Conservation (phyloP, 2,113 vertebrate species). For the Nibea coibor region DNA sequence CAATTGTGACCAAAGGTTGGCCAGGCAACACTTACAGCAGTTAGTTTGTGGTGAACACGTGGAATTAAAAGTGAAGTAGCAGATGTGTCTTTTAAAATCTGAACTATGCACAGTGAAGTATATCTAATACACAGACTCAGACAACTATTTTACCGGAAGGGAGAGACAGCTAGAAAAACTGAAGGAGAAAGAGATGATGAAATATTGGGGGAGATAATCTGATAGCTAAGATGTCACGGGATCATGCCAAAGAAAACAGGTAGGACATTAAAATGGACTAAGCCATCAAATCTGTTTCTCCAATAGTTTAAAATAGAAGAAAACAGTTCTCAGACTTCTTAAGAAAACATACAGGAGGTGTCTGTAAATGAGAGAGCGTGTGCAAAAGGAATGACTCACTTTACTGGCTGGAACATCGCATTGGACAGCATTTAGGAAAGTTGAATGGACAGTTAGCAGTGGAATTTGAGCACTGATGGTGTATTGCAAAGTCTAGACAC, state of each 20-base stretch:
- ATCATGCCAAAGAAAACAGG: slow-evolving; percentile 30
- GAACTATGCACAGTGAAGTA: slow-evolving; percentile 12
- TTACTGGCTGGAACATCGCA: slow-evolving; percentile 56
- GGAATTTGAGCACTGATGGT: slow-evolving; percentile 55
- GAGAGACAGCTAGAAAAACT: slow-evolving; percentile 35
- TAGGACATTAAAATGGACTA: slow-evolving; percentile 12
- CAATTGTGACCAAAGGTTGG: neutral
- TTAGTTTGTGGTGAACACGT: neutral
- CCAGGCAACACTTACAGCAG: neutral
- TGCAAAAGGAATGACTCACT: slow-evolving; percentile 69
- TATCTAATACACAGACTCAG: slow-evolving; percentile 37
- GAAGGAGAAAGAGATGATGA: neutral
- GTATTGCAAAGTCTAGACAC: slow-evolving; percentile 37
- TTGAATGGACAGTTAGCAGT: slow-evolving; percentile 62
- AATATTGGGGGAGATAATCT: slow-evolving; percentile 12
- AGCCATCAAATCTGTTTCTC: slow-evolving; percentile 56
- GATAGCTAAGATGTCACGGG: neutral
- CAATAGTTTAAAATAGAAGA: slow-evolving; percentile 17
- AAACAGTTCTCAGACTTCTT: slow-evolving; percentile 32
- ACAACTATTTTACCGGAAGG: slow-evolving; percentile 36
- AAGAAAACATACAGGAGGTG: slow-evolving; percentile 52
- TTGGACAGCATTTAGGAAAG: slow-evolving; percentile 73
- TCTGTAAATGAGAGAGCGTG: slow-evolving; percentile 30
- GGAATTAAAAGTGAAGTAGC: neutral
- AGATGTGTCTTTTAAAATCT: neutral